Percentiles rank a stretch among this genome's conserved stretches.
Conservation (phyloP, 2,113 vertebrate genomes). For the Glaucidium brasilianum region DNA sequence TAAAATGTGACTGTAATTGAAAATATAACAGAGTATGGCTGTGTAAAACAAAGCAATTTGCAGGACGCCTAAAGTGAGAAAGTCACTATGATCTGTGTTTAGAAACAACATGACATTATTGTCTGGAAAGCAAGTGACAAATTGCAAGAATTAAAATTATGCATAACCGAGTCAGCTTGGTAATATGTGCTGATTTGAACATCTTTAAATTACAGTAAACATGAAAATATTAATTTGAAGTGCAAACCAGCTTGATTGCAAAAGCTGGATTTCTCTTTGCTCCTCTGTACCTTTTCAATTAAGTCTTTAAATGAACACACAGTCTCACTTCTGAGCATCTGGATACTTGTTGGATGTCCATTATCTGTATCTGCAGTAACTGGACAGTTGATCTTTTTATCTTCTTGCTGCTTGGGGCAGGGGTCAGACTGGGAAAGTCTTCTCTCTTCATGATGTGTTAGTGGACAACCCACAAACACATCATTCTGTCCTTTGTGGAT, state of each 20-base stretch:
- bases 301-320: not conserved
- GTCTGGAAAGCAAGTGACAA: constrained; percentile 29
- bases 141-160: constrained; percentile 37
- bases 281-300: not conserved
- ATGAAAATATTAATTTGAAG: constrained; percentile 16
- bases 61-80: constrained; percentile 27
- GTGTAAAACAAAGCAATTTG: constrained; percentile 55
- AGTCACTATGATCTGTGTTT: not conserved
- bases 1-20: constrained; percentile 50
- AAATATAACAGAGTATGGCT: not conserved
- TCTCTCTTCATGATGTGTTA: not conserved
- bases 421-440: not conserved
- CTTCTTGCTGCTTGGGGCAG: not conserved
- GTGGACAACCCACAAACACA: not conserved
- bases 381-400: not conserved
- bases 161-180: not conserved
- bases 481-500: not conserved
- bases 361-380: not conserved
- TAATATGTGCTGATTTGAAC: constrained; percentile 27
- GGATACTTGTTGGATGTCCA: not conserved
- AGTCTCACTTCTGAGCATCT: not conserved
- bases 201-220: constrained; percentile 12
- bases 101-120: constrained; percentile 38
- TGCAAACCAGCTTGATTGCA: not conserved
- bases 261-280: not conserved